Conservation (phyloP, 2,113 vertebrate genomes). For the Pithys albifrons region DNA sequence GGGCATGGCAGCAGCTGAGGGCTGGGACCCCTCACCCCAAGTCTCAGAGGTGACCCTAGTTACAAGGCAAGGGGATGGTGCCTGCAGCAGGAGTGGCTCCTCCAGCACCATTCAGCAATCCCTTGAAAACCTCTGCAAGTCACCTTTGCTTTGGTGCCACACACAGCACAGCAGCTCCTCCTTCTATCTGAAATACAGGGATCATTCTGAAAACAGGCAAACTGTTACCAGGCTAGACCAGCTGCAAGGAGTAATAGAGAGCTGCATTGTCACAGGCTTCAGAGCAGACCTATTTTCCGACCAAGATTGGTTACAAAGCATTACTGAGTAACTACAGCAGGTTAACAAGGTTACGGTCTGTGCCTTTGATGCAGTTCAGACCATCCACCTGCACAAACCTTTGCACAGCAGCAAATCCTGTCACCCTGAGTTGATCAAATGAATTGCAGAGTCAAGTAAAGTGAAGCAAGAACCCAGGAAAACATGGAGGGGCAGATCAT, state of each 20-base stretch:
- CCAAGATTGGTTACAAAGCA: background rate
- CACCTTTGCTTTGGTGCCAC: background rate
- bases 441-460: background rate
- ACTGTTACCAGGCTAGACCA: background rate
- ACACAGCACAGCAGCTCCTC: background rate
- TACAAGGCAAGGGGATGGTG: rapidly evolving
- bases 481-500: background rate
- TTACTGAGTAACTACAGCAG: background rate
- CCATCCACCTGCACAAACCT: background rate
- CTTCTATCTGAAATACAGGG: background rate
- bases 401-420: background rate
- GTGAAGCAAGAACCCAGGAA: background rate
- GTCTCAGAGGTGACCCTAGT: background rate
- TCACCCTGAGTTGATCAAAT: background rate
- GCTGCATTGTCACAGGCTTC: background rate
- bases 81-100: background rate
- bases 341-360: background rate
- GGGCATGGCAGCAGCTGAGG: background rate
- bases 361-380: background rate
- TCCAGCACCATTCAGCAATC: background rate
- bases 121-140: background rate
- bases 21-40: rapidly evolving
- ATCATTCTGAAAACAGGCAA: background rate
- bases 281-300: background rate
- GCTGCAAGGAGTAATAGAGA: background rate